Percentiles rank a stretch among this genome's conserved stretches.
Conservation (phyloP, 2,797 vertebrate species). For the Xenentodon cancila region DNA sequence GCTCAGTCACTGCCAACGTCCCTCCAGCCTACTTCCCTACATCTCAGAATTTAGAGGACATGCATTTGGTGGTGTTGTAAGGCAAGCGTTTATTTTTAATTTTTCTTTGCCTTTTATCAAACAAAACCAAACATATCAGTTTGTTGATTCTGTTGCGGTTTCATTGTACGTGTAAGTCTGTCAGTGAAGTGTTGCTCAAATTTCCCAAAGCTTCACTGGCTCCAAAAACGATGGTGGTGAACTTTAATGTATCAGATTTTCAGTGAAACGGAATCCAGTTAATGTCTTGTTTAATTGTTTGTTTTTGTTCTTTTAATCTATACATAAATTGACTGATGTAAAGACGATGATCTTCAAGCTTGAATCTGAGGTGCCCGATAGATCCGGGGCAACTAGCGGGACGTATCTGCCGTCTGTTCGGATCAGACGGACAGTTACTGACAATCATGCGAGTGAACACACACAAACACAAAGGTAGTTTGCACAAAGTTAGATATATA, state of each 20-base stretch:
- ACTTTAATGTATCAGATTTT: conserved; percentile 1
- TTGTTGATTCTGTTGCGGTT: conserved; percentile 10
- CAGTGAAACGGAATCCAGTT: conserved; percentile 5
- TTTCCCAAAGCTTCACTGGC: background rate
- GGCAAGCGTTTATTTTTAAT: background rate
- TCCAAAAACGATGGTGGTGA: background rate
- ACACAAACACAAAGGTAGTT: conserved; percentile 21
- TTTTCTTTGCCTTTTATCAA: background rate
- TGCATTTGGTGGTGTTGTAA: conserved; percentile 6
- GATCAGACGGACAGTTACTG: conserved; percentile 30
- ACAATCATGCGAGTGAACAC: conserved; percentile 16
- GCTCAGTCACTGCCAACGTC: conserved; percentile 57
- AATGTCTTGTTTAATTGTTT: background rate
- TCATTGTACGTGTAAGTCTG: background rate
- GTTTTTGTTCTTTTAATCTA: conserved; percentile 1
- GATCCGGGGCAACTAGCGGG: conserved; percentile 36
- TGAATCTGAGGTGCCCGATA: conserved; percentile 10
- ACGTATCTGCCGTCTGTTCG: conserved; percentile 52
- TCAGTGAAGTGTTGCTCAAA: conserved; percentile 5
- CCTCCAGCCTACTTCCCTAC: conserved; percentile 45
- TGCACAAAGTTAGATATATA: conserved; percentile 2
- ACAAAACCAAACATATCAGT: conserved; percentile 5
- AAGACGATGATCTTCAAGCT: conserved; percentile 1
- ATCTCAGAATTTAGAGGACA: conserved; percentile 34
- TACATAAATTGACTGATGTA: conserved; percentile 12